Conservation (phyloP, 2,113 vertebrate species). For the Heloderma charlesbogerti region DNA sequence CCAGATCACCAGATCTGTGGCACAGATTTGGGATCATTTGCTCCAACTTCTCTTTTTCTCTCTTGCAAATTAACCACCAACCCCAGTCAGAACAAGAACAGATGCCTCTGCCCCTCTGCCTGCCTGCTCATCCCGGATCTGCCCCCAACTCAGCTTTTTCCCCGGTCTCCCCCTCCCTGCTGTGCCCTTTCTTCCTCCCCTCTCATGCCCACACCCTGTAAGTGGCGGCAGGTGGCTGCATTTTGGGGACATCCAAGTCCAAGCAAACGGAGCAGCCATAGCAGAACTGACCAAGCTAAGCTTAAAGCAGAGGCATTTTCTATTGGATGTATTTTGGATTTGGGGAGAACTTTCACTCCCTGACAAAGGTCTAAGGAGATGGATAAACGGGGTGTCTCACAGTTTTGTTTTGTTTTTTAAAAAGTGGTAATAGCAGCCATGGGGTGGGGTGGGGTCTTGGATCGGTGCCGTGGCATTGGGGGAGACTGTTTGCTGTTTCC, state of each 20-base stretch:
- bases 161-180: background rate
- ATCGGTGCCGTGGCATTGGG: background rate
- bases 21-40: background rate
- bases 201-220: no score
- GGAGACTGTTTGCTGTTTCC: background rate
- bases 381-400: background rate
- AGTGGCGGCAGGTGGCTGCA: background rate
- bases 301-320: background rate
- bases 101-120: background rate
- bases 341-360: background rate
- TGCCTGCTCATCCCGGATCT: background rate
- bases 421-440: background rate
- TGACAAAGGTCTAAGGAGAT: background rate
- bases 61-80: background rate
- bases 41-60: background rate
- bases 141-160: background rate
- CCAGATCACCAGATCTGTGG: background rate
- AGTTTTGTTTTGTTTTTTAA: background rate
- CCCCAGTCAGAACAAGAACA: background rate
- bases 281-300: background rate
- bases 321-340: background rate
- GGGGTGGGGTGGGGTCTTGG: background rate
- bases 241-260: background rate
- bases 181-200: background rate
- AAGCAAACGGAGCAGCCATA: no score